Evolutionary conservation across 1,140 invertebrate genomes (phyloP).

Genomic region (Drosophila pachea): DNA sequence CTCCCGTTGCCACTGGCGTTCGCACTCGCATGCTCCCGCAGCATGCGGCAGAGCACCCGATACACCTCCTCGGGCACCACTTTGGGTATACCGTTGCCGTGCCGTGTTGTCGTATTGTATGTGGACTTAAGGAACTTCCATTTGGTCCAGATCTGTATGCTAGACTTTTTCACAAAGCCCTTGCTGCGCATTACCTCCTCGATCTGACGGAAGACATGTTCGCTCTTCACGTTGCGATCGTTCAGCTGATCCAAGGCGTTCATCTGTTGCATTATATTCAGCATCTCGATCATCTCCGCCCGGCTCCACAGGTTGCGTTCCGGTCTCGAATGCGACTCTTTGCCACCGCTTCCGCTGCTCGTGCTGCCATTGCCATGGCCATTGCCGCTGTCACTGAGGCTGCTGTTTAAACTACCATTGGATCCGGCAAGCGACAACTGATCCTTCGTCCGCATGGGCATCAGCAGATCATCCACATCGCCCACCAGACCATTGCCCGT

Average conservation of each 20-base stretch:
- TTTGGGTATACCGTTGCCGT: slow-evolving; percentile 63
- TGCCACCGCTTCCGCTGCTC: slow-evolving; percentile 4
- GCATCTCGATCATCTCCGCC: slow-evolving; percentile 70
- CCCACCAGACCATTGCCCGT: slow-evolving; percentile 63
- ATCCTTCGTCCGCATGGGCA: slow-evolving; percentile 57
- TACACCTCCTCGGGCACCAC: slow-evolving; percentile 72
- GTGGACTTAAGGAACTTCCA: slow-evolving; percentile 78
- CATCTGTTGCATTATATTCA: slow-evolving; percentile 67
- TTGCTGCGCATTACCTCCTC: slow-evolving; percentile 67
- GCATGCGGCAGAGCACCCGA: slow-evolving; percentile 62
- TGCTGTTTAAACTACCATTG: not conserved
- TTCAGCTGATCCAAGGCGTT: slow-evolving; percentile 67
- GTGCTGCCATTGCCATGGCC: slow-evolving; percentile 4
- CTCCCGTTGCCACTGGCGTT: slow-evolving; percentile 24
- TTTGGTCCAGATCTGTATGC: slow-evolving; percentile 76
- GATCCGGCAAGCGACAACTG: slow-evolving; percentile 11
- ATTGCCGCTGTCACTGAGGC: not conserved
- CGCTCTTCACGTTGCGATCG: slow-evolving; percentile 71
- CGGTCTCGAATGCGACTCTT: slow-evolving; percentile 39
- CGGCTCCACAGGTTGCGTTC: slow-evolving; percentile 77
- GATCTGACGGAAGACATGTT: slow-evolving; percentile 65
- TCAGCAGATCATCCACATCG: slow-evolving; percentile 69
- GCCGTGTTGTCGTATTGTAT: slow-evolving; percentile 68
- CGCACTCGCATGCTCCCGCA: slow-evolving; percentile 29
- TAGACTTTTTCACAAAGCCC: slow-evolving; percentile 70